Evolutionary conservation across 2,888 invertebrate genomes (phyloP), one percentile per base, ranked within the genome.

Genomic region (Blastobasis lacticolella): DNA sequence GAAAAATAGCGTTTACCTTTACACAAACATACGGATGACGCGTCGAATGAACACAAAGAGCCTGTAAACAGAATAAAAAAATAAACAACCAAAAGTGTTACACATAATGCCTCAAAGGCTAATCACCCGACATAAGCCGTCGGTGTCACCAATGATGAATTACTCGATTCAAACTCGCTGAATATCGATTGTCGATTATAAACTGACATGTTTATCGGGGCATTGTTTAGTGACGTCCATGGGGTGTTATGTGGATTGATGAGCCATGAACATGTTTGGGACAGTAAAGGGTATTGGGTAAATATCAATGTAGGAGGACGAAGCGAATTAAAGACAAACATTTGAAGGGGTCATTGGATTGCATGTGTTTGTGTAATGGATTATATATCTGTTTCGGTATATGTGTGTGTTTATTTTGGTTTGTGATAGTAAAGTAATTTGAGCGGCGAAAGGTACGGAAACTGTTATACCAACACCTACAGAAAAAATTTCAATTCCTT

Each of bases 181-280:
- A 45, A 62, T 62, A 75, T 75, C 68, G 75, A 75, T 73, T 69
- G 61, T 72, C 73, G 69, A 74, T 74, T 71, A 71, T 58, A 64
- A 62, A 55, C 53, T 60, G 66, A 65, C 65, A 67, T 63, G 60
- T 59, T 61, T 64, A 61, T 67, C 58, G 57, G 7, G 23, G 51
- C 50, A 55, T 59, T 57, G 50, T 51, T 54, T 52, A 48, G 43
- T 23, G 23, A 23, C 23, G 23, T 23, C 23, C 23, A 23, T 23
- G 23, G 23, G 23, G 23, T 23, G 23, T 23, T 23, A 23, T 23
- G 23, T 23, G 23, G 23, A 23, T 23, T 23, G 23, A 23, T 23
- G 23, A 23, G 23, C 23, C 23, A 23, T 23, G 23, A 23, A 23
- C 23, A 23, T 23, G 23, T 23, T 23, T 53, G 47, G 41, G 38